Base-by-base conservation (phyloP, 2,888 invertebrate species). In the Ferdinandea cuprea region DNA sequence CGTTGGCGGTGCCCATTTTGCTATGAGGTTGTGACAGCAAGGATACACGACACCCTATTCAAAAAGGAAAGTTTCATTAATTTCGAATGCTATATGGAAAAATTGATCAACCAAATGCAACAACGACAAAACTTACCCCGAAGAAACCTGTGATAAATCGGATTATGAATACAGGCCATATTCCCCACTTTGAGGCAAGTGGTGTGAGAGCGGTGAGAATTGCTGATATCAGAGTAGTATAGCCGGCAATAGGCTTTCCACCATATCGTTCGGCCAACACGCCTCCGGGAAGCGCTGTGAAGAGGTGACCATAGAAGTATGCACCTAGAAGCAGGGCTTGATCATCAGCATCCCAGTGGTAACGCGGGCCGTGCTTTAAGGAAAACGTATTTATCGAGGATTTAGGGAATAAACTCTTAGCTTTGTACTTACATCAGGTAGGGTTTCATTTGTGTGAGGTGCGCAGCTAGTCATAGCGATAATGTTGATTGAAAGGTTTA, bases 401-500 rank as follows among this genome's bases (percentile, higher is more conserved):
- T n/a, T n/a, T n/a, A n/a, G n/a, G n/a, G 11, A 58, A 1, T 11
- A 7, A 9, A 8, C 44, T 17, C 54, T 25, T 35, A 25, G 21
- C 17, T 37, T 65, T 19, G n/a, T 13, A 86, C 89, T 88, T 86
- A 91, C 91, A 87, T 91, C 87, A 2, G 88, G 87, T 13, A 87
- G 74, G 6, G 83, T 85, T 40, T 86, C 86, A 19, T 68, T 77
- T n/a, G n/a, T n/a, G n/a, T n/a, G n/a, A 9, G 28, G 21, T 4
- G 87, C 86, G 13, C 92, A 90, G 44, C 89, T 90, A 13, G 89
- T 86, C 95, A 95, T 95, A 5, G 94, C 95, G 50, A 95, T 93
- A 42, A 95, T 92, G 86, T 94, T 94, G 59, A 96, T 93, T 13
- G 95, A 95, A 91, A 96, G 93, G 88, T 96, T 95, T 1, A 95